Conservation (phyloP, 2,888 invertebrate genomes). For the Autographa pulchrina region DNA sequence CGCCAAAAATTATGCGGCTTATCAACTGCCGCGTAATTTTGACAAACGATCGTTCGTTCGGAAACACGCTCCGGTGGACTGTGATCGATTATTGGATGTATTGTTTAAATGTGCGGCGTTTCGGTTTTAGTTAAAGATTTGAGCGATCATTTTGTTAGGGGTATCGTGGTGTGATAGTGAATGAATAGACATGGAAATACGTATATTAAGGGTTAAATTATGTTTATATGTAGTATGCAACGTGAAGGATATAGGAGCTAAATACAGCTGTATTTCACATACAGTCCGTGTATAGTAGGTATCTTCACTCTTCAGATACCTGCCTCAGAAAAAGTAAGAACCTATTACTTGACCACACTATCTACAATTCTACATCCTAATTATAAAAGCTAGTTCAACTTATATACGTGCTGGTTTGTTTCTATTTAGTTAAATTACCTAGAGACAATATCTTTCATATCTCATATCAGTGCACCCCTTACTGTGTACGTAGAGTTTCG, state of each 20-base stretch:
- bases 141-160: background rate
- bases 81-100: constrained; percentile 78
- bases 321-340: too few species aligned
- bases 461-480: constrained; percentile 26
- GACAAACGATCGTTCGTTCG: constrained; percentile 81
- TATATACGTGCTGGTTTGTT: background rate
- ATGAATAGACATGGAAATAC: background rate
- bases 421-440: constrained; percentile 17
- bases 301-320: too few species aligned
- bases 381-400: too few species aligned
- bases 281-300: too few species aligned
- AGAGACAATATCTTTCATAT: constrained; percentile 22
- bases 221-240: background rate
- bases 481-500: constrained; percentile 31
- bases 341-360: too few species aligned
- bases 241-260: too few species aligned
- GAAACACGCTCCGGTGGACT: constrained; percentile 73
- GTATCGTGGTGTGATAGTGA: background rate
- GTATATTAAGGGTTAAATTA: background rate
- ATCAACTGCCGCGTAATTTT: constrained; percentile 85
- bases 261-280: too few species aligned
- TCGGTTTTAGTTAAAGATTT: constrained; percentile 26
- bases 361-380: too few species aligned
- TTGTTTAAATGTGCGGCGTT: constrained; percentile 51
- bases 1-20: constrained; percentile 89